Percentiles rank a stretch among this genome's conserved stretches.
Evolutionary conservation across 2,797 vertebrate genomes (phyloP).

Genomic region (Sebastes miniatus): DNA sequence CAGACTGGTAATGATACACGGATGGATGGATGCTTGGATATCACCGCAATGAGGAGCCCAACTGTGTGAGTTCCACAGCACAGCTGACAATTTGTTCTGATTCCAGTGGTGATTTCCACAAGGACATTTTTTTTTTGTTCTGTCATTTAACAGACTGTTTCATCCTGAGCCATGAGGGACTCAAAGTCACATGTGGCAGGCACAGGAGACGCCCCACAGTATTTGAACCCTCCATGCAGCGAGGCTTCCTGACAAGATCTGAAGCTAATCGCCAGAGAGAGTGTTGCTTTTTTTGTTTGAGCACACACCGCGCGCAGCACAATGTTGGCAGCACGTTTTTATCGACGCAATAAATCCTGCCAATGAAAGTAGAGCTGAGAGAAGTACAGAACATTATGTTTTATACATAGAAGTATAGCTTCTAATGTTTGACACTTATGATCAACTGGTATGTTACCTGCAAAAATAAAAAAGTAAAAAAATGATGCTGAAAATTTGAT

Average conservation of each 20-base stretch:
- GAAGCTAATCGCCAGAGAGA: neutral
- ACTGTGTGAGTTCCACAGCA: neutral
- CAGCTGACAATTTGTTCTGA: neutral
- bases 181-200: constrained; percentile 1
- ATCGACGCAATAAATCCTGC: neutral
- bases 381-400: neutral
- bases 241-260: neutral
- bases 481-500: neutral
- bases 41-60: neutral
- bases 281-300: neutral
- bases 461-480: neutral
- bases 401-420: neutral
- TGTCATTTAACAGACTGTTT: constrained; percentile 13
- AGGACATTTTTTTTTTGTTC: neutral
- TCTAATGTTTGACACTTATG: neutral
- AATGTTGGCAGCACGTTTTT: neutral
- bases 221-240: neutral
- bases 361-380: neutral
- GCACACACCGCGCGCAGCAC: neutral
- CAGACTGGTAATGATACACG: neutral
- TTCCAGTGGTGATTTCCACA: constrained; percentile 3
- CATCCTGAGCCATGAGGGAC: neutral
- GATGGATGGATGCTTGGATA: constrained; percentile 1
- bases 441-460: neutral
- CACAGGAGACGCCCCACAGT: neutral